phyloP scores from a whole-genome alignment of 2,888 invertebrate genomes.

The Crossocerus cetratus region DNA sequence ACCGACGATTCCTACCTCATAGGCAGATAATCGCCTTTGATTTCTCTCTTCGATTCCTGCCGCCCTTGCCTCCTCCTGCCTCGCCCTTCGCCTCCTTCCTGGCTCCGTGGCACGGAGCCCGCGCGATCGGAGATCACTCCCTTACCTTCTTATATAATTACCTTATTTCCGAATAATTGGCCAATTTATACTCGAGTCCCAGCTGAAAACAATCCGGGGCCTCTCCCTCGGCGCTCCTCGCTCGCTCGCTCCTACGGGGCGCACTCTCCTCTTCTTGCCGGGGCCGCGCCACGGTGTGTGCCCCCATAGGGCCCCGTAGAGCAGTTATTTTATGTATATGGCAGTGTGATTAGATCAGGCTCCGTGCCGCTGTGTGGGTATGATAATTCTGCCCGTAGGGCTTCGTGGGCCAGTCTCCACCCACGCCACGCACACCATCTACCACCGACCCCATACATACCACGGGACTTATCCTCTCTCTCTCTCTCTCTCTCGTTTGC shows the following conservation, averaged over 20 bases:
- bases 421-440: slow-evolving; percentile 70
- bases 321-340: slow-evolving; percentile 77
- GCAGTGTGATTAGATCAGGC: slow-evolving; percentile 77
- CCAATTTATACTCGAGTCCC: slow-evolving; percentile 77
- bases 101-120: slow-evolving; percentile 45
- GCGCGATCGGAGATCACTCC: slow-evolving; percentile 75
- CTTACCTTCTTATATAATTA: slow-evolving; percentile 75
- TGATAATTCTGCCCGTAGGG: slow-evolving; percentile 76
- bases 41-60: slow-evolving; percentile 76
- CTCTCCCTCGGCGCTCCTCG: slow-evolving; percentile 60
- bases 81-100: slow-evolving; percentile 54
- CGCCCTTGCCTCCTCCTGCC: slow-evolving; percentile 37
- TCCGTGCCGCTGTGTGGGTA: slow-evolving; percentile 71
- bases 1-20: slow-evolving; percentile 74
- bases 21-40: slow-evolving; percentile 77
- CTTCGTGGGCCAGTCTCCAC: slow-evolving; percentile 73
- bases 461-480: slow-evolving; percentile 3
- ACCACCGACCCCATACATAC: slow-evolving; percentile 36
- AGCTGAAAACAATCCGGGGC: slow-evolving; percentile 76
- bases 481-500: slow-evolving; percentile 7
- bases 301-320: slow-evolving; percentile 74
- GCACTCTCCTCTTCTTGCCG: slow-evolving; percentile 48
- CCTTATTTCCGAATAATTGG: slow-evolving; percentile 77
- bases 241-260: slow-evolving; percentile 48
- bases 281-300: slow-evolving; percentile 65